Percentiles rank a stretch among this genome's conserved stretches.
Conservation (phyloP, 2,888 invertebrate species). For the Eupeodes latifasciatus region DNA sequence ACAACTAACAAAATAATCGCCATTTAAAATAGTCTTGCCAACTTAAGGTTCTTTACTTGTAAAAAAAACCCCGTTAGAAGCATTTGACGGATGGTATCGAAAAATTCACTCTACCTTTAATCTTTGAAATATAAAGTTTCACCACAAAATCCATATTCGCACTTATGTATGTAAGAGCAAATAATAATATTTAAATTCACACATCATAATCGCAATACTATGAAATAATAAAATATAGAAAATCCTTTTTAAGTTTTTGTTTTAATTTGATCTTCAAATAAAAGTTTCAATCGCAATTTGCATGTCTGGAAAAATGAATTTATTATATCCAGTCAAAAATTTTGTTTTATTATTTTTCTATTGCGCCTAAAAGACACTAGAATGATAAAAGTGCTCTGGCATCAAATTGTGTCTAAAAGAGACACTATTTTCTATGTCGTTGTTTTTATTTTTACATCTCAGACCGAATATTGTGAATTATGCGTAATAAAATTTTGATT, state of each 20-base stretch:
- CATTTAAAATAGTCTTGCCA: no score
- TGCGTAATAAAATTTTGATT: slow-evolving; percentile 13
- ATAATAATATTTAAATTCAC: no score
- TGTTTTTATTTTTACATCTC: not conserved
- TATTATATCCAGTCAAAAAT: not conserved
- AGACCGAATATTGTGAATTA: not conserved
- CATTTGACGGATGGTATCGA: no score
- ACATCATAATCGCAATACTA: no score
- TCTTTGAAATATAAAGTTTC: no score
- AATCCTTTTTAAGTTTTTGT: not conserved
- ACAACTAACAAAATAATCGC: no score
- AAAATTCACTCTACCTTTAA: no score
- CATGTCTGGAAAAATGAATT: slow-evolving; percentile 5
- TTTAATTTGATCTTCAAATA: not conserved
- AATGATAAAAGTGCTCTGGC: not conserved
- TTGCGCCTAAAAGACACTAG: not conserved
- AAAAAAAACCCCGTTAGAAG: no score
- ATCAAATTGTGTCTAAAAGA: not conserved
- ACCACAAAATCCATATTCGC: no score
- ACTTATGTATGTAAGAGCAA: no score
- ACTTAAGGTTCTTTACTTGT: no score
- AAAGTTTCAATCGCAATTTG: not conserved
- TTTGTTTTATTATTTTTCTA: not conserved
- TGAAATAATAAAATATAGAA: no score
- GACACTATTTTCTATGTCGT: not conserved